These are phyloP conservation scores for Syritta pipiens DNA, from an alignment of 2,888 invertebrate species.

Conservation along the genomic window DNA sequence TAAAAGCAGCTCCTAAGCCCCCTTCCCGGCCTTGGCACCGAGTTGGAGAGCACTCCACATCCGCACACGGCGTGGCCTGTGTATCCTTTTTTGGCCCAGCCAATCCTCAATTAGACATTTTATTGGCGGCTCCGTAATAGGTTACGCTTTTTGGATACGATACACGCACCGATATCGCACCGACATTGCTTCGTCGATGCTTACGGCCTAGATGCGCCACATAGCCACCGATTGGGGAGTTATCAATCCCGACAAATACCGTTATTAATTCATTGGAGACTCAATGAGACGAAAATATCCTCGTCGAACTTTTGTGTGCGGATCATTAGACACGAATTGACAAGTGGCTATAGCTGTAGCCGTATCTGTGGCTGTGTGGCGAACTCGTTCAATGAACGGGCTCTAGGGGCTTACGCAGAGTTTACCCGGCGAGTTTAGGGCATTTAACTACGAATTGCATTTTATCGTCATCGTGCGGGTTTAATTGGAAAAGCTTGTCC, in stretches of 20 bases:
- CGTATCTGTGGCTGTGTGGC: not conserved
- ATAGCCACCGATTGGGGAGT: not conserved
- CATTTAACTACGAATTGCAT: slow-evolving; percentile 25
- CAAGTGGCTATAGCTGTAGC: slow-evolving; percentile 1
- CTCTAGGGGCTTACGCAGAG: slow-evolving; percentile 17
- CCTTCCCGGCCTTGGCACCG: not conserved
- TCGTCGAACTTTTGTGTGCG: slow-evolving; percentile 32
- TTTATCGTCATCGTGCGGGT: not conserved
- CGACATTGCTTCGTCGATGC: not conserved
- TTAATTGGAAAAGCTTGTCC: slow-evolving; percentile 6
- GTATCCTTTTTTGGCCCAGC: slow-evolving; percentile 15
- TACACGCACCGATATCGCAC: slow-evolving; percentile 15
- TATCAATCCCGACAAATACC: slow-evolving; percentile 52
- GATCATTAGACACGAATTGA: slow-evolving; percentile 58
- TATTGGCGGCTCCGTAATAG: slow-evolving; percentile 25
- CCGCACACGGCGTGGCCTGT: not conserved
- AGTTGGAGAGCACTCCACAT: not conserved
- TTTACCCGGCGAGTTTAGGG: slow-evolving; percentile 4
- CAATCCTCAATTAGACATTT: slow-evolving; percentile 52
- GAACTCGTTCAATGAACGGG: not conserved
- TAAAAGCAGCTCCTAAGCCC: not conserved
- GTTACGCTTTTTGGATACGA: slow-evolving; percentile 11
- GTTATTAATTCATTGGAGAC: slow-evolving; percentile 49
- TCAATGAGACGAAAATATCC: slow-evolving; percentile 54
- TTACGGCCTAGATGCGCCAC: not conserved